Evolutionary conservation across 2,888 invertebrate species (phyloP).

Genomic region (Pseudococcus viburni): DNA sequence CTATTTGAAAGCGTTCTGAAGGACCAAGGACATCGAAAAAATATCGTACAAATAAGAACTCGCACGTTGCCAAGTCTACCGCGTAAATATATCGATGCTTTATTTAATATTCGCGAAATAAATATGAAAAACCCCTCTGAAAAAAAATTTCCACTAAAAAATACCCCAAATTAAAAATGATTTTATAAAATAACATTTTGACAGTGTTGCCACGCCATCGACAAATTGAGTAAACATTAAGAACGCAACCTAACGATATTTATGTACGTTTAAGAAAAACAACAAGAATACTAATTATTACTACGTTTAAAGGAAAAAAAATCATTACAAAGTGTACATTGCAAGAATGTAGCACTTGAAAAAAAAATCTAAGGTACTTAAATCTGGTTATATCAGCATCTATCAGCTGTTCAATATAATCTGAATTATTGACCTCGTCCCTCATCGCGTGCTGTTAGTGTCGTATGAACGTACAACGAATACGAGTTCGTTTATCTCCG

Average conservation of each 20-base stretch:
- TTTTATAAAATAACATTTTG: slow-evolving; percentile 33
- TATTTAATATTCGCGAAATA: slow-evolving; percentile 42
- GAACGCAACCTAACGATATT: slow-evolving; percentile 5
- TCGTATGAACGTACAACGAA: slow-evolving; percentile 49
- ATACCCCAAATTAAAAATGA: slow-evolving; percentile 1
- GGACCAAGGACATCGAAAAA: slow-evolving; percentile 47
- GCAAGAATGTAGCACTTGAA: neutral
- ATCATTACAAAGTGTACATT: neutral
- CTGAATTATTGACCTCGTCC: slow-evolving; percentile 56
- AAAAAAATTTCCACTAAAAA: slow-evolving; percentile 5
- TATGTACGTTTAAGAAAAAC: slow-evolving; percentile 12
- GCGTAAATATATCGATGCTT: neutral
- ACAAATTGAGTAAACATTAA: neutral
- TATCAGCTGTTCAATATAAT: slow-evolving; percentile 58
- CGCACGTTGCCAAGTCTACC: slow-evolving; percentile 34
- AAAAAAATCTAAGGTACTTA: slow-evolving; percentile 43
- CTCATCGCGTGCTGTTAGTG: slow-evolving; percentile 55
- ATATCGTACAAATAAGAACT: neutral
- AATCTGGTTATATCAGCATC: slow-evolving; percentile 57
- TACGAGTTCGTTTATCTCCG: slow-evolving; percentile 57
- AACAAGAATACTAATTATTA: slow-evolving; percentile 18
- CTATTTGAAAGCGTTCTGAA: slow-evolving; percentile 22
- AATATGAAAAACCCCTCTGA: too few relatives aligned
- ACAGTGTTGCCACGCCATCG: slow-evolving; percentile 29
- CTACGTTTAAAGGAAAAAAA: neutral